Percentiles rank a stretch among this genome's conserved stretches.
These are phyloP conservation scores for Sminthopsis crassicaudata DNA, from an alignment of 2,113 vertebrate species.

Conservation along the genomic window DNA sequence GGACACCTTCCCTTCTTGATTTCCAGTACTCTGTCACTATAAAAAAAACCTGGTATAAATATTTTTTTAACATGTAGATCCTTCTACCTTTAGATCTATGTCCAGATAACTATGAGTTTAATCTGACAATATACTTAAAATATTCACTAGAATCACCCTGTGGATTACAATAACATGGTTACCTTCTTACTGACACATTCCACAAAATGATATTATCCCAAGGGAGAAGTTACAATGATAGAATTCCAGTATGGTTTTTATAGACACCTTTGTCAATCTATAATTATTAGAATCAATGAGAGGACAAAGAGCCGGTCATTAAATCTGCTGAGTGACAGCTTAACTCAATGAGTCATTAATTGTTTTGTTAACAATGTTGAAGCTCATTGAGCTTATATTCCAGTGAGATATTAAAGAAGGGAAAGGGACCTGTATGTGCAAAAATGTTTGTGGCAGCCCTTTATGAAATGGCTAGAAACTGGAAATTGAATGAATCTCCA, in stretches of 20 bases:
- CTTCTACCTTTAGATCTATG: not conserved
- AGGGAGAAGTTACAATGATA: not conserved
- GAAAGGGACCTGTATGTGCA: no score
- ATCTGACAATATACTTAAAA: not conserved
- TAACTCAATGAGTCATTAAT: not conserved
- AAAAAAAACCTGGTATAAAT: not conserved
- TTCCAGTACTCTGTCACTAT: not conserved
- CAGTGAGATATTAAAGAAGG: no score
- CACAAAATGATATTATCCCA: not conserved
- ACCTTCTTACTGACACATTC: not conserved
- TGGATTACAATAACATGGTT: not conserved
- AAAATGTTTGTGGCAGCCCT: no score
- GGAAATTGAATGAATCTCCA: no score
- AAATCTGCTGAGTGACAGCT: not conserved
- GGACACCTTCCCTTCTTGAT: not conserved
- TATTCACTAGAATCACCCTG: not conserved
- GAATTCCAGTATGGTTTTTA: not conserved
- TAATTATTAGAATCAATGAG: not conserved
- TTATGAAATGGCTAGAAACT: no score
- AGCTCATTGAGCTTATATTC: no score
- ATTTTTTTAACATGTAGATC: not conserved
- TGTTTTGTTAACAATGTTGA: not conserved
- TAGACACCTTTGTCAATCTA: not conserved
- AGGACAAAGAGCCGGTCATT: not conserved
- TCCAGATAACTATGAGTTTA: not conserved